Conservation (phyloP, 2,113 vertebrate genomes). For the Vulpes vulpes region DNA sequence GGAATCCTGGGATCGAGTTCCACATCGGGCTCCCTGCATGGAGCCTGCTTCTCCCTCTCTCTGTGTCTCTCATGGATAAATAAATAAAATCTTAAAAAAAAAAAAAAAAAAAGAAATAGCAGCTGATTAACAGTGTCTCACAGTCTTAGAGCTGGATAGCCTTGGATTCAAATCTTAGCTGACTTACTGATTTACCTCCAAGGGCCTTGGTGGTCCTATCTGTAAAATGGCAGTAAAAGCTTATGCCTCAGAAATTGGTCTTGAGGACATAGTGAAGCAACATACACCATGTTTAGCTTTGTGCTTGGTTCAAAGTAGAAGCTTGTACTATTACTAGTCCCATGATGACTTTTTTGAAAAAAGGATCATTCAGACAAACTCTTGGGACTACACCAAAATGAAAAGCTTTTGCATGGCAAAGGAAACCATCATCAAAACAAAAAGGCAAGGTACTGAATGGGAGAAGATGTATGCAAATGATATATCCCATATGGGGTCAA, state of each 20-base stretch:
- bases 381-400: not conserved
- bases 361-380: not conserved
- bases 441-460: not conserved
- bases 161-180: not conserved
- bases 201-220: not conserved
- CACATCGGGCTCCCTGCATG: too few relatives aligned
- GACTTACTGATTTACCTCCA: not conserved
- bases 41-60: not conserved
- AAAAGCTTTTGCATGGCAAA: not conserved
- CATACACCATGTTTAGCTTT: accelerated
- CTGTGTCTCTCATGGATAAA: not conserved
- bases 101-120: too few relatives aligned
- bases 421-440: not conserved
- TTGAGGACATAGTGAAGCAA: not conserved
- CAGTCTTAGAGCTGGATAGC: not conserved
- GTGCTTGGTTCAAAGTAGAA: not conserved
- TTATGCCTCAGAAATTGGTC: accelerated
- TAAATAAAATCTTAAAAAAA: not conserved
- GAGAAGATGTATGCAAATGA: not conserved
- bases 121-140: not conserved
- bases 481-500: not conserved
- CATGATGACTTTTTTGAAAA: not conserved
- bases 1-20: not conserved
- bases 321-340: not conserved
- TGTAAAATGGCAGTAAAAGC: not conserved